These are phyloP conservation scores for Andrena marginata DNA, from an alignment of 2,888 invertebrate species.

Conservation along the genomic window DNA sequence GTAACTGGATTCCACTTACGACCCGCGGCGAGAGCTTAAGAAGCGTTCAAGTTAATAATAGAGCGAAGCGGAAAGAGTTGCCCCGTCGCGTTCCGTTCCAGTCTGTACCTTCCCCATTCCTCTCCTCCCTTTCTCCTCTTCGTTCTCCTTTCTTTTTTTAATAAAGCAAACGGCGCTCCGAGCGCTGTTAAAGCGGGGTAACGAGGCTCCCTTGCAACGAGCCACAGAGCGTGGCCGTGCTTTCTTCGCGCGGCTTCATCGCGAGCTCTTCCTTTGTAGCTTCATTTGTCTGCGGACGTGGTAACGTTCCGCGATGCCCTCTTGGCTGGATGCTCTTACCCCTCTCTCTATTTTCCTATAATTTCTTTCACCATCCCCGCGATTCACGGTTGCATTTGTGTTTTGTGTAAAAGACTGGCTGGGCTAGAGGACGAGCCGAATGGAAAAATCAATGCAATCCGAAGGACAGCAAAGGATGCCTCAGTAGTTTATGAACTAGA, in stretches of 20 bases:
- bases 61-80: constrained; percentile 21
- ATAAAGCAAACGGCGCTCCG: not conserved
- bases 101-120: not conserved
- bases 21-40: not conserved
- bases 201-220: constrained; percentile 11
- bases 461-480: too few species aligned
- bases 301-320: not conserved
- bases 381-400: not conserved
- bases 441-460: too few species aligned
- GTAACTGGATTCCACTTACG: constrained; percentile 14
- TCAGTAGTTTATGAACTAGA: too few species aligned
- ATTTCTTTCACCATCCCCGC: not conserved
- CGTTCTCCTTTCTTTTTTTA: not conserved
- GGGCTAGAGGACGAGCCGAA: too few species aligned
- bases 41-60: constrained; percentile 46
- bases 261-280: not conserved
- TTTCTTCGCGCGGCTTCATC: constrained; percentile 1
- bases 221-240: not conserved
- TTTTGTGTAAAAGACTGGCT: not conserved
- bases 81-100: constrained; percentile 21
- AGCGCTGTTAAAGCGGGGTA: constrained; percentile 15
- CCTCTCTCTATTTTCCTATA: not conserved
- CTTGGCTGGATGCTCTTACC: not conserved
- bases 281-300: not conserved
- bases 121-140: not conserved